Percentiles rank a stretch among this genome's conserved stretches.
Conservation (phyloP, 2,797 vertebrate species). For the Onychomys leucogaster region DNA sequence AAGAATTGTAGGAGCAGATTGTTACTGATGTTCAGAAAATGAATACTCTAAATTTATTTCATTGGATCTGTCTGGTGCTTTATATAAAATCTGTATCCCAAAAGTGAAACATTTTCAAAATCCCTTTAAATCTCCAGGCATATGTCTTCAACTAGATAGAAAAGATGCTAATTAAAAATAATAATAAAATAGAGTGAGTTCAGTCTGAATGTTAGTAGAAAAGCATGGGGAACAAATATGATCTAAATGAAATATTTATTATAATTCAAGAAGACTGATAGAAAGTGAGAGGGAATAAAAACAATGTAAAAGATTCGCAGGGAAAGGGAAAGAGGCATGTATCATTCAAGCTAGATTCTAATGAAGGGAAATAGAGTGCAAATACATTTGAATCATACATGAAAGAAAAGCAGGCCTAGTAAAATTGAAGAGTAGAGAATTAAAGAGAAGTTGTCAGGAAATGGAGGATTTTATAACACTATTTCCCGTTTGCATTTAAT, state of each 20-base stretch:
- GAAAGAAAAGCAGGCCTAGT: slow-evolving; percentile 57
- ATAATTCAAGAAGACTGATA: slow-evolving; percentile 32
- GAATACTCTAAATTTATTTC: slow-evolving; percentile 17
- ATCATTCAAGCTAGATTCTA: slow-evolving; percentile 37
- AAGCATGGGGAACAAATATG: slow-evolving; percentile 10
- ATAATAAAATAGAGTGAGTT: slow-evolving; percentile 2
- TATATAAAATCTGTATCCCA: slow-evolving; percentile 47
- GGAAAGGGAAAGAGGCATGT: slow-evolving; percentile 34
- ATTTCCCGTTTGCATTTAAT: slow-evolving; percentile 69
- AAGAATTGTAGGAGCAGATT: background rate
- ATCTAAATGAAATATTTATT: slow-evolving; percentile 57
- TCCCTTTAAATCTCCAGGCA: slow-evolving; percentile 37
- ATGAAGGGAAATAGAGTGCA: slow-evolving; percentile 34
- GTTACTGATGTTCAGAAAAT: slow-evolving; percentile 53
- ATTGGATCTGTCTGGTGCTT: slow-evolving; percentile 36
- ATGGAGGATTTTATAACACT: slow-evolving; percentile 64
- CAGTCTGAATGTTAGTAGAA: slow-evolving; percentile 37
- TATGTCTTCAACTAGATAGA: slow-evolving; percentile 42
- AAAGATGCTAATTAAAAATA: slow-evolving; percentile 40
- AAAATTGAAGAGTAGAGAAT: slow-evolving; percentile 65
- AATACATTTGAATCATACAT: slow-evolving; percentile 43
- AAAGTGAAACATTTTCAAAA: slow-evolving; percentile 64
- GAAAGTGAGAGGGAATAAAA: slow-evolving; percentile 61
- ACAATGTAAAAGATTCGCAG: slow-evolving; percentile 61
- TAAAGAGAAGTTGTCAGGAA: slow-evolving; percentile 73